Evolutionary conservation across 2,113 vertebrate genomes (phyloP), one percentile per base, ranked within the genome.

Genomic region (Pelobates fuscus): DNA sequence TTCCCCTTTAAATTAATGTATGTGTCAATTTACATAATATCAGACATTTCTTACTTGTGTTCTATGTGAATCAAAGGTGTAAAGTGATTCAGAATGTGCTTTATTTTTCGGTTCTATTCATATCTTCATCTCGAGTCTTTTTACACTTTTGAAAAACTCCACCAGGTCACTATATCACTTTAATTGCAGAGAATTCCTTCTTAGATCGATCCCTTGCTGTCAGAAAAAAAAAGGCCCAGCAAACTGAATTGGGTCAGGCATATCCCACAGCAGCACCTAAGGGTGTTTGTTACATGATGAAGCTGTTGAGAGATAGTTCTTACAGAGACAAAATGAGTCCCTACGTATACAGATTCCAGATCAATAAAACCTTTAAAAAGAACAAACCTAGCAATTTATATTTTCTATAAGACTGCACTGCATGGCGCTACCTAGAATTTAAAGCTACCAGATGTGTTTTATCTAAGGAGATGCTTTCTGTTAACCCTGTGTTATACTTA

Each of bases 361-460:
- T 49, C 44, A 49, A 49, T 49, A 49, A 49, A 49, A 17, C 44
- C 44, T 49, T 49, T 49, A 49, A 49, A 49, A 49, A 14, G 44
- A 11, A 49, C 44, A 49, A 49, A 49, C 44, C 44, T 18, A 5
- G 44, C 44, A 49, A 49, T 49, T 49, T 49, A 49, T 49, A 17
- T 49, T 3, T 14, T 49, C 44, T 5, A 10, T 49, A 49, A 14
- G 44, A 49, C 44, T 49, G 44, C 44, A 14, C 44, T 17, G 17
- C 44, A 17, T 15, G 44, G 15, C 44, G 17, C 44, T 17, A 49
- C 44, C 44, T 49, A 4, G 15, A 17, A 17, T 49, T 49, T 49
- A 49, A 49, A 49, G 17, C 4, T 14, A 17, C 44, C 8, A 1
- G 15, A 49, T 17, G 2, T 2, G 32, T 37, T 37, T 37, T 5